phyloP scores from a whole-genome alignment of 2,888 invertebrate genomes.

The Diploptera punctata region DNA sequence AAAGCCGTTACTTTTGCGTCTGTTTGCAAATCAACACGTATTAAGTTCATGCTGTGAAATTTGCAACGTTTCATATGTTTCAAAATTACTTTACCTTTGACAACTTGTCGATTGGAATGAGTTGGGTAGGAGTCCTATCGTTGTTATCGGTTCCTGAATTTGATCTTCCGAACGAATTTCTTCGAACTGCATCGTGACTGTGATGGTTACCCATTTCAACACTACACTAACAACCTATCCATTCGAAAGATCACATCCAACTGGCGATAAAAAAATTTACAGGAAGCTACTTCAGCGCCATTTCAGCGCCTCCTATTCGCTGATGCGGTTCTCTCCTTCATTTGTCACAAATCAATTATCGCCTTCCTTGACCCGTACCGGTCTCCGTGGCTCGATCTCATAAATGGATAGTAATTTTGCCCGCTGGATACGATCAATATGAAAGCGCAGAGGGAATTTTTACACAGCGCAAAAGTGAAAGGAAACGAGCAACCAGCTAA shows the following conservation, averaged over 20 bases:
- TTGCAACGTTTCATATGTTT: background rate
- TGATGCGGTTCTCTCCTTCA: too few relatives aligned
- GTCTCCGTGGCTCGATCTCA: background rate
- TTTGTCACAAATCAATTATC: too few relatives aligned
- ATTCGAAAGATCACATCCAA: background rate
- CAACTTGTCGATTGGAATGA: conserved; percentile 77
- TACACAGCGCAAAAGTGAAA: conserved; percentile 2
- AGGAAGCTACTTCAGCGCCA: background rate
- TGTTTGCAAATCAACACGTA: background rate
- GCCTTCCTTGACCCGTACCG: background rate
- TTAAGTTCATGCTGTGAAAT: background rate
- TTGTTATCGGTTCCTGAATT: background rate
- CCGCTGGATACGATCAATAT: background rate
- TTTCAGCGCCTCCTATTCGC: too few relatives aligned
- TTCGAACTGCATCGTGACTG: conserved; percentile 45
- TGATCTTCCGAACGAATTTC: conserved; percentile 11
- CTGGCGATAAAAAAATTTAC: too few relatives aligned
- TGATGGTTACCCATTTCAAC: conserved; percentile 42
- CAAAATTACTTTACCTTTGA: conserved; percentile 64
- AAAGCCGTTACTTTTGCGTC: background rate
- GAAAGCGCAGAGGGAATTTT: background rate
- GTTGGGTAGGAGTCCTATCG: conserved; percentile 57
- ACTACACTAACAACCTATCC: background rate
- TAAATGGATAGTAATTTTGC: too few relatives aligned
- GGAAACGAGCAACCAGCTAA: background rate